A percentile compares a stretch with the other conserved stretches of the same genome.
These are phyloP conservation scores for Tonatia bakeri DNA, from an alignment of 2,113 vertebrate genomes.

Conservation along the genomic window DNA sequence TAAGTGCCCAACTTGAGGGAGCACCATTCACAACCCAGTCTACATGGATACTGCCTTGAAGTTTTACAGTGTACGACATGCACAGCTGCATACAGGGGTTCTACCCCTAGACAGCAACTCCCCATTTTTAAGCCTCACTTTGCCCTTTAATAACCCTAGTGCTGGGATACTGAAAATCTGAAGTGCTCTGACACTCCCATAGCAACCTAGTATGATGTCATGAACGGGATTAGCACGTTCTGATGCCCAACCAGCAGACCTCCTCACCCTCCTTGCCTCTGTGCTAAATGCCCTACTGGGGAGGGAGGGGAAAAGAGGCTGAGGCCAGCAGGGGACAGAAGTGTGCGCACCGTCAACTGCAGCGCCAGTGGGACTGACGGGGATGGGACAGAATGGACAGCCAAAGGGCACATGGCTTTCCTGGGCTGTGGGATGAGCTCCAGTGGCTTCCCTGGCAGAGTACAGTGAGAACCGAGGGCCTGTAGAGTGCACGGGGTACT, in stretches of 20 bases:
- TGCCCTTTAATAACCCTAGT: slow-evolving; percentile 77
- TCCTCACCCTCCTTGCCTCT: neutral
- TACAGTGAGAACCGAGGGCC: neutral
- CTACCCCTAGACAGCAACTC: neutral
- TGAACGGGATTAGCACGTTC: slow-evolving; percentile 79
- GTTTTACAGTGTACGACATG: neutral
- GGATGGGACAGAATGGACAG: neutral
- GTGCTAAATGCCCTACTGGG: neutral
- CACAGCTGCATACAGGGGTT: neutral
- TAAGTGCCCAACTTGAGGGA: neutral
- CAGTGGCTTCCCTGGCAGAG: neutral
- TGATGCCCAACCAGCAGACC: slow-evolving; percentile 59
- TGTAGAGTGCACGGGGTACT: neutral
- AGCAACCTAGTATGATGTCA: slow-evolving; percentile 80
- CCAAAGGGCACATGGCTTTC: neutral
- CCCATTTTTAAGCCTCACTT: slow-evolving; percentile 65
- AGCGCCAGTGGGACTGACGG: neutral
- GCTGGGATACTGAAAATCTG: slow-evolving; percentile 64
- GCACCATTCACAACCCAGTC: neutral
- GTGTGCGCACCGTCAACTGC: fast-evolving
- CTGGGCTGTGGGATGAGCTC: too few species aligned
- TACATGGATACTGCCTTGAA: neutral
- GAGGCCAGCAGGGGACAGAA: neutral
- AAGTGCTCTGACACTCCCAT: slow-evolving; percentile 76
- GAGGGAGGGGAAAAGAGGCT: neutral